Base-by-base conservation (phyloP, 2,888 invertebrate genomes). In the Unio pictorum region DNA sequence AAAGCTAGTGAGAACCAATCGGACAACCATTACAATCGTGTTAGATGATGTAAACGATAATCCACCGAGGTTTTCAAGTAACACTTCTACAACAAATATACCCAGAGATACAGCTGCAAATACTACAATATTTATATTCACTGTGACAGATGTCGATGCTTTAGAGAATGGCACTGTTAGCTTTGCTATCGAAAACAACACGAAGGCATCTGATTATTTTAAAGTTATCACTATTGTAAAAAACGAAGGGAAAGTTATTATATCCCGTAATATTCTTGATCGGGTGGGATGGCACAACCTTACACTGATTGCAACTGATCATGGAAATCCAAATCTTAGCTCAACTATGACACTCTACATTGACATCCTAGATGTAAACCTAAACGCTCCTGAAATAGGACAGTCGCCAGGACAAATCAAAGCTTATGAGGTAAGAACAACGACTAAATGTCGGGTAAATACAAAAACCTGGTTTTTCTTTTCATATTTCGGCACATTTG, bases 11-110 rank as follows among this genome's bases (percentile, higher is more conserved):
- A 67, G 66, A 67, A 65, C 60, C 23, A 63, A 55, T 20, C 34
- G 55, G 17, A 68, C 62, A 59, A 61, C 30, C 15, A 73, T 84
- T 18, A 55, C 64, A 5, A 73, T 84, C 3, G 68, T 56, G 1
- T 68, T 84, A 3, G 26, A 55, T 71, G 97, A 98, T 91, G 97
- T 96, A 90, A 98, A 98, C 89, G 98, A 98, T 87, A 96, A 97
- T 91, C 93, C 94, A n/a, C 98, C 98, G 0, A 92, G 92, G 83
- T 97, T 98, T 91, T 74, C 79, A 8, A 15, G 68, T 8, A 1
- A 55, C 11, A 23, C 45, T 15, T 73, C 80, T 20, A 70, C 65
- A 1, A 62, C 76, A 18, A 69, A 61, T 1, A 73, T 82, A 56
- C 11, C 23, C 20, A 72, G 71, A 56, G 61, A 64, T 8, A 65